Evolutionary conservation across 2,113 vertebrate species (phyloP), one percentile per base, ranked within the genome.

Genomic region (Maccullochella peelii): DNA sequence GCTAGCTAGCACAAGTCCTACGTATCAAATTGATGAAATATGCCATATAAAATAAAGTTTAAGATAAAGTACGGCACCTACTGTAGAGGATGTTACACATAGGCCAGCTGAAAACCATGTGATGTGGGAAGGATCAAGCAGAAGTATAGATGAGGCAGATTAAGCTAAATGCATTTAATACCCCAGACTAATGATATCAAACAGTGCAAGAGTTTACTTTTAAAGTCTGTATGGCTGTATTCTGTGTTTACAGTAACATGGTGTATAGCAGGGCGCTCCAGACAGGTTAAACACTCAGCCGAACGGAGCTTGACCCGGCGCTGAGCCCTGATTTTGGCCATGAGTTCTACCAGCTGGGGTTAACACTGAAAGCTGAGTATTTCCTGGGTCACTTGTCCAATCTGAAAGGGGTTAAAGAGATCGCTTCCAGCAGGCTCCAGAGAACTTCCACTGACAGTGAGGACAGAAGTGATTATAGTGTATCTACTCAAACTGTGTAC

Each of bases 351-450:
- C 18, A 20, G 54, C 30, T n/a, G 44, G 49, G 62, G 77, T 71
- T 44, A 66, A 59, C 66, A 16, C 68, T 23, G 30, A 55, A 27
- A 52, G 68, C 44, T 25, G 74, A n/a, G 30, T 49, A 8, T 70
- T 74, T 77, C 49, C 44, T 50, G 47, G 77, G 55, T 77, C 73
- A 77, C 55, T 52, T 47, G 76, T 79, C 57, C 33, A 71, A 70
- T 63, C 44, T 72, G 44, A 40, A 18, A 55, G 16, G 40, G 59
- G 27, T 72, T 66, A 27, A 58, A 71, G 66, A 44, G 18, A n/a
- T 65, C 66, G 33, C 66, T 50, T 74, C 18, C 36, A 50, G 23
- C 57, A 33, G 47, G 38, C 77, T 63, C 1, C 21, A 49, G 38
- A 40, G 30, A 25, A 30, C 71, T 21, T 49, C 52, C n/a, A 2